A percentile compares a stretch with the other conserved stretches of the same genome.
phyloP scores from a whole-genome alignment of 2,797 vertebrate species.

The Sternarchorhynchus goeldii region DNA sequence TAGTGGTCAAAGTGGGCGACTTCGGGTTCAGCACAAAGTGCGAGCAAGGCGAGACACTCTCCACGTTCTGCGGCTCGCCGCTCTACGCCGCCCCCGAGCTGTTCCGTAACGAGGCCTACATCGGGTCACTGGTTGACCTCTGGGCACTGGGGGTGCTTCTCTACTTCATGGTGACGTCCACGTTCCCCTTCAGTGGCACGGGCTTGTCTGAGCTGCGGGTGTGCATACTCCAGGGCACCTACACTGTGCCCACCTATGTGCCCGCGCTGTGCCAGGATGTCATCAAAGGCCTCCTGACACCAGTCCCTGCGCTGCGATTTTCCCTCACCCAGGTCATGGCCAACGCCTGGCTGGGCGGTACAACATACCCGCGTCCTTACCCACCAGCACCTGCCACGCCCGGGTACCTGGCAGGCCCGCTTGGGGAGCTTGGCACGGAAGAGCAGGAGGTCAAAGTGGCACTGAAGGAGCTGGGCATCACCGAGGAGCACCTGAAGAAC shows the following conservation, averaged over 20 bases:
- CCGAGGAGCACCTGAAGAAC: constrained; percentile 64
- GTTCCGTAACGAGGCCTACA: constrained; percentile 68
- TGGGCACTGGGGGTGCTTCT: constrained; percentile 78
- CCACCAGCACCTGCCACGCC: constrained; percentile 56
- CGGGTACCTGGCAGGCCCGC: constrained; percentile 56
- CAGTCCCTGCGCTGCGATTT: constrained; percentile 66
- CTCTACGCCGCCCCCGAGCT: constrained; percentile 77
- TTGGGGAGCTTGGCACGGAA: constrained; percentile 56
- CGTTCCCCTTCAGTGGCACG: constrained; percentile 70
- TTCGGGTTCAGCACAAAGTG: constrained; percentile 76
- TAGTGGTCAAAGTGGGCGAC: constrained; percentile 77
- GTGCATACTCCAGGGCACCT: constrained; percentile 73
- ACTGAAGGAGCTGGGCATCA: constrained; percentile 70
- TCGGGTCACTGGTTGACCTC: constrained; percentile 67
- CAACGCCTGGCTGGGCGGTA: constrained; percentile 69
- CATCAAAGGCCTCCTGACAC: constrained; percentile 69
- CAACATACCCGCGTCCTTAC: constrained; percentile 63
- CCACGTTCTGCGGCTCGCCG: constrained; percentile 75
- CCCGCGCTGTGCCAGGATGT: constrained; percentile 65
- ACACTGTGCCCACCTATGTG: constrained; percentile 66
- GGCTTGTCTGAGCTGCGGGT: constrained; percentile 64
- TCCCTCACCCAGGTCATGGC: constrained; percentile 61
- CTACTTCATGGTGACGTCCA: constrained; percentile 74
- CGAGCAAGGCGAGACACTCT: constrained; percentile 61
- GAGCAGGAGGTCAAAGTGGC: constrained; percentile 65